Evolutionary conservation across 2,113 vertebrate species (phyloP), one percentile per base, ranked within the genome.

Genomic region (Pungitius pungitius): DNA sequence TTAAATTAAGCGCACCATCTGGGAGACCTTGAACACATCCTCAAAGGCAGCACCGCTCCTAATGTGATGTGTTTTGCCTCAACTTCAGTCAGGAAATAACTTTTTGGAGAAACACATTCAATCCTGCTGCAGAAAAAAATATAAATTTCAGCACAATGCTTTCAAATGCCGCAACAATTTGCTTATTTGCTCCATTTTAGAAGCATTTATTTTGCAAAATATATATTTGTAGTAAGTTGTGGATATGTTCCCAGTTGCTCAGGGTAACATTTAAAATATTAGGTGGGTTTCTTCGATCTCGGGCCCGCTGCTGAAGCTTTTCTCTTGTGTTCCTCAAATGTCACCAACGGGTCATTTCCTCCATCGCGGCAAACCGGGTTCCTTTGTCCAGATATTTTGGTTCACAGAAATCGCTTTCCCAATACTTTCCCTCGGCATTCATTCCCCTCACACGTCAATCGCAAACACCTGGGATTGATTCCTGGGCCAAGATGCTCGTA

Each of bases 1-100:
- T 85, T 70, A 35, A 80, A 77, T 88, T 67, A 83, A 78, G 58
- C 30, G 0, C 30, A 83, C 85, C 84, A 90, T 84, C 78, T 89
- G 77, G 77, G 82, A 57, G 61, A 78, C 80, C 84, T 87, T 82
- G 75, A 86, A 78, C 54, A 67, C 27, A 64, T 80, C 49, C n/a
- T 75, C 52, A 75, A 58, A 80, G 18, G 40, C 68, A 69, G 45
- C 2, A 24, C 62, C 80, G 18, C 47, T 37, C 65, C 43, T n/a
- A 60, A 40, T 63, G 27, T 42, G 26, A 62, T 66, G 27, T 30
- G 15, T 47, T n/a, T 75, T 1, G 0, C 24, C 22, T 3, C 5
- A 37, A 59, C 18, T 37, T 57, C 26, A 66, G 35, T 67, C 13
- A 60, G 49, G 15, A 33, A 27, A 13, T 47, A 22, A 45, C 22